phyloP scores from a whole-genome alignment of 2,113 vertebrate genomes.

The Myrmecophaga tridactyla region DNA sequence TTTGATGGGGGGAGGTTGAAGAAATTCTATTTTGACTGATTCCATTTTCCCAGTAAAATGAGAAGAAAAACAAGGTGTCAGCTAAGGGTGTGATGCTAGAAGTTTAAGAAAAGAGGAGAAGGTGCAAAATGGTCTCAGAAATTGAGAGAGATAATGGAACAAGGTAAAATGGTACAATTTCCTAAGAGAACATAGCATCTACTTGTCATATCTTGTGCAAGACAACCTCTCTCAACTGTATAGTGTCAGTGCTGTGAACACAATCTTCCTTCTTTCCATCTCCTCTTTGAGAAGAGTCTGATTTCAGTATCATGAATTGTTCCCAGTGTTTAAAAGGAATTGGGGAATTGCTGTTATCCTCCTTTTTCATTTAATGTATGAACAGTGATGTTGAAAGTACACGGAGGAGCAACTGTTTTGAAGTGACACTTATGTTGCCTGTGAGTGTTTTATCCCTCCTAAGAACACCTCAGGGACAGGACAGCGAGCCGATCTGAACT shows the following conservation, averaged over 20 bases:
- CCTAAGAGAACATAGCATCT: not conserved
- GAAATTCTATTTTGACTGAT: not conserved
- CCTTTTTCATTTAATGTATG: not conserved
- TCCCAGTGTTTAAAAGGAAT: not conserved
- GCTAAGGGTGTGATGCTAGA: not conserved
- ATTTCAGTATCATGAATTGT: not conserved
- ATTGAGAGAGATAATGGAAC: not conserved
- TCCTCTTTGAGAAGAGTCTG: not conserved
- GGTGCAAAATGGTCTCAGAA: not conserved
- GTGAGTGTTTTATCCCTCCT: no score
- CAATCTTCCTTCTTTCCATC: not conserved
- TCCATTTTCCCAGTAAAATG: not conserved
- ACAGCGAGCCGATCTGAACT: conserved; percentile 27
- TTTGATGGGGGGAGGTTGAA: not conserved
- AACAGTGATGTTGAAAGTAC: not conserved
- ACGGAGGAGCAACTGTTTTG: not conserved
- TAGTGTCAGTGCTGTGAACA: not conserved
- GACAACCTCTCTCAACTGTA: not conserved
- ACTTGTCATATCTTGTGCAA: not conserved
- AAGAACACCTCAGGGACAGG: not conserved
- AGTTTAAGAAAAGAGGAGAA: not conserved
- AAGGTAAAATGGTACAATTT: not conserved
- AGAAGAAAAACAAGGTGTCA: not conserved
- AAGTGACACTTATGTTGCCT: not conserved
- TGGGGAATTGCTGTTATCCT: not conserved